phyloP scores from a whole-genome alignment of 2,113 vertebrate species.

The Sylvietta virens region DNA sequence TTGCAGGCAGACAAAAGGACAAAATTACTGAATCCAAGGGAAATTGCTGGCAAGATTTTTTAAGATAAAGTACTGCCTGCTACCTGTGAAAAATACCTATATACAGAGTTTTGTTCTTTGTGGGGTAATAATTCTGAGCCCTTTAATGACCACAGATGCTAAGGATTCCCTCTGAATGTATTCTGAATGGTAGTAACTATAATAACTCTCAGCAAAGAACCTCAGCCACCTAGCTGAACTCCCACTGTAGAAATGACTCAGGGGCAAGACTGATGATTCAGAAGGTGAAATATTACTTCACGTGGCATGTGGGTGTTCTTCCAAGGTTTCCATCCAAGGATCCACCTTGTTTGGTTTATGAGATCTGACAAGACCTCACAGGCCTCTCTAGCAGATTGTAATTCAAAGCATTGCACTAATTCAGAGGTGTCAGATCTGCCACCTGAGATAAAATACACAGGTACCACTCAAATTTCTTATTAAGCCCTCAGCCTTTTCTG shows the following conservation, averaged over 20 bases:
- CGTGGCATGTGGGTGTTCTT: background rate
- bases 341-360: background rate
- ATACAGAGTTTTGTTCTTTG: background rate
- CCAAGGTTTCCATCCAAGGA: background rate
- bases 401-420: background rate
- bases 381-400: background rate
- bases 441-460: background rate
- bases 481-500: background rate
- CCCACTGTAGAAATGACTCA: background rate
- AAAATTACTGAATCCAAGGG: background rate
- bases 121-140: background rate
- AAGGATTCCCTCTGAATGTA: background rate
- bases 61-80: background rate
- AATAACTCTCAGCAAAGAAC: background rate
- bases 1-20: background rate
- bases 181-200: background rate
- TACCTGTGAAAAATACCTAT: background rate
- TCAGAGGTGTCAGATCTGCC: background rate
- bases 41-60: background rate
- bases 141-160: background rate
- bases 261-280: background rate
- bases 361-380: background rate
- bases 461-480: background rate
- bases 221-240: background rate
- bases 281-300: background rate